Evolutionary conservation across 2,888 invertebrate species (phyloP).

Genomic region (Drosophila kuntzei): DNA sequence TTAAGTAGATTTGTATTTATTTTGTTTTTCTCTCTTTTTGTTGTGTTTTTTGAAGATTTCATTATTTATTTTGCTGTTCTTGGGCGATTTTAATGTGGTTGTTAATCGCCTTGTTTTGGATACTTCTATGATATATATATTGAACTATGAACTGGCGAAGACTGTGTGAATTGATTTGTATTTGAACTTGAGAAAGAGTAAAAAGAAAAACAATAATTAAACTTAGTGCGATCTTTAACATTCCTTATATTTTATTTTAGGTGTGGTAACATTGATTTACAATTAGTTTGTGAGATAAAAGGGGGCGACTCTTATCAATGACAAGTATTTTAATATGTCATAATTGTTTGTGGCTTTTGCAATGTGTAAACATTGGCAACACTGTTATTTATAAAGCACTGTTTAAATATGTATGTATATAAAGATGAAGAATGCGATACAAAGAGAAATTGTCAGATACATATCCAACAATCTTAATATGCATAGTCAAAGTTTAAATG

Average conservation of each 20-base stretch:
- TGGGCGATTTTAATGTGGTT: conserved; percentile 47
- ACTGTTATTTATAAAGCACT: not conserved
- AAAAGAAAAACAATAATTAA: conserved; percentile 19
- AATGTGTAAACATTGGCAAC: conserved; percentile 3
- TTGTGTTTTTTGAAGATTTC: conserved; percentile 17
- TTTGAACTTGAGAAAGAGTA: conserved; percentile 41
- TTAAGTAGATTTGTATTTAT: conserved; percentile 7
- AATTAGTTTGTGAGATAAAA: conserved; percentile 5
- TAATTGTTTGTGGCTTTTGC: not conserved
- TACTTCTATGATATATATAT: conserved; percentile 8
- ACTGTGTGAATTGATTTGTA: conserved; percentile 52
- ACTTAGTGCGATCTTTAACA: conserved; percentile 22
- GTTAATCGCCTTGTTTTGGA: conserved; percentile 48
- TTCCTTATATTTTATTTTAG: conserved; percentile 15
- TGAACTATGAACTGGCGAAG: conserved; percentile 7
- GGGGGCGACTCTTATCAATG: conserved; percentile 3
- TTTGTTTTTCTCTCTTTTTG: not conserved
- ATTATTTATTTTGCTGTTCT: conserved; percentile 55
- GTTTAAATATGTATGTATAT: not conserved
- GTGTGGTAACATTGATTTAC: conserved; percentile 37
- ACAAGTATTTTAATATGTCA: not conserved
- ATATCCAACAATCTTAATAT: not conserved
- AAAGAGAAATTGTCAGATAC: no score
- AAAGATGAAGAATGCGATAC: no score
- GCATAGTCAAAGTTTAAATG: conserved; percentile 19